These are phyloP conservation scores for Halcyon leucocephala DNA, from an alignment of 2,797 vertebrate genomes.

Conservation along the genomic window DNA sequence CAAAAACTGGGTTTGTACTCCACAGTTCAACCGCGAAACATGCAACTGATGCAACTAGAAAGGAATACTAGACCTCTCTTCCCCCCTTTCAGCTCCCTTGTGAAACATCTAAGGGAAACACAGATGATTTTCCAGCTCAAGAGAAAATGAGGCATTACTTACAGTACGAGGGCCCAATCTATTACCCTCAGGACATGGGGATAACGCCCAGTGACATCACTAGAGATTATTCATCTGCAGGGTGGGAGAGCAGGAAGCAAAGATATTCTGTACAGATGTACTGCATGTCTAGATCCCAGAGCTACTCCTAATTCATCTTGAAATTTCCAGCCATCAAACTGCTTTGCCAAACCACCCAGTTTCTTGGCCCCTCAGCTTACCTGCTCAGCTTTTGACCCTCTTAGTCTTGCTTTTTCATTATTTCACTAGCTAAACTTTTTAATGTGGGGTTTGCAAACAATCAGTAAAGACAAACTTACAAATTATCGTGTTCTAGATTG, in stretches of 20 bases:
- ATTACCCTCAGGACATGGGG: not conserved
- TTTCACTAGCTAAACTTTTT: not conserved
- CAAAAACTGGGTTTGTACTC: not conserved
- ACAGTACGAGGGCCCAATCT: not conserved
- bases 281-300: not conserved
- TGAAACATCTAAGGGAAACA: slow-evolving; percentile 25
- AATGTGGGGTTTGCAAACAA: not conserved
- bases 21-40: not conserved
- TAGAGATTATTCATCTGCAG: slow-evolving; percentile 44
- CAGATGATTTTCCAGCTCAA: slow-evolving; percentile 27
- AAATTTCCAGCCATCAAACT: not conserved
- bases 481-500: not conserved
- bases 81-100: slow-evolving; percentile 26
- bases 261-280: not conserved
- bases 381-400: not conserved
- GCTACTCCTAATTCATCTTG: not conserved
- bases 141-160: slow-evolving; percentile 34
- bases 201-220: slow-evolving; percentile 55
- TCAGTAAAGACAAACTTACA: not conserved
- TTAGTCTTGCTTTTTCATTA: not conserved
- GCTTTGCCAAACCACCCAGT: slow-evolving; percentile 1
- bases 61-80: slow-evolving; percentile 44
- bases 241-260: slow-evolving; percentile 9
- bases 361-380: slow-evolving; percentile 12
- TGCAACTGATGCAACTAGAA: slow-evolving; percentile 42